These are phyloP conservation scores for Ptychobarbus kaznakovi DNA, from an alignment of 2,797 vertebrate species.

Conservation along the genomic window DNA sequence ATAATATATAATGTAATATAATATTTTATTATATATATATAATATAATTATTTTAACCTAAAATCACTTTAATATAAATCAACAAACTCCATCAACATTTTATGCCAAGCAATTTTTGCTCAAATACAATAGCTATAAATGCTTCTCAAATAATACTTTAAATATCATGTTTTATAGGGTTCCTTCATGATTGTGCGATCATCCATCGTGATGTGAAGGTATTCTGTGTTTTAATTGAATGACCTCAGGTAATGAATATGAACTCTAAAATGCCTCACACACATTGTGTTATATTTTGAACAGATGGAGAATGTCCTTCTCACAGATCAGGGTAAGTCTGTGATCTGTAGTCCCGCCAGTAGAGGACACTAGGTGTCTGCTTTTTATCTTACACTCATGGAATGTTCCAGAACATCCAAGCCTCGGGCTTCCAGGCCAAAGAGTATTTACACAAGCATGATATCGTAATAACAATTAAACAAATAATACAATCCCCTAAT, in stretches of 20 bases:
- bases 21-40: too few species aligned
- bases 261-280: not conserved
- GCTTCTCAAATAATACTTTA: not conserved
- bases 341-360: not conserved
- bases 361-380: constrained; percentile 16
- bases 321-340: constrained; percentile 84
- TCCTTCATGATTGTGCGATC: constrained; percentile 89
- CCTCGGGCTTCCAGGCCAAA: not conserved
- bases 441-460: not conserved
- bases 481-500: not conserved
- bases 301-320: constrained; percentile 95
- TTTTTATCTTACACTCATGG: not conserved
- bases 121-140: too few species aligned
- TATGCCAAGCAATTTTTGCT: not conserved
- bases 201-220: constrained; percentile 96
- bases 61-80: not conserved
- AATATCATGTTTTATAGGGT: constrained; percentile 74
- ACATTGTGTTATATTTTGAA: constrained; percentile 53
- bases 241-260: not conserved
- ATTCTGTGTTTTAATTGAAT: constrained; percentile 45
- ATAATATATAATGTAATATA: not conserved
- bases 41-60: not conserved
- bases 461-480: not conserved
- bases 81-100: not conserved
- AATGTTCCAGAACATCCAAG: constrained; percentile 47